Conservation (phyloP, 2,113 vertebrate genomes). For the Pelvicachromis taeniatus region DNA sequence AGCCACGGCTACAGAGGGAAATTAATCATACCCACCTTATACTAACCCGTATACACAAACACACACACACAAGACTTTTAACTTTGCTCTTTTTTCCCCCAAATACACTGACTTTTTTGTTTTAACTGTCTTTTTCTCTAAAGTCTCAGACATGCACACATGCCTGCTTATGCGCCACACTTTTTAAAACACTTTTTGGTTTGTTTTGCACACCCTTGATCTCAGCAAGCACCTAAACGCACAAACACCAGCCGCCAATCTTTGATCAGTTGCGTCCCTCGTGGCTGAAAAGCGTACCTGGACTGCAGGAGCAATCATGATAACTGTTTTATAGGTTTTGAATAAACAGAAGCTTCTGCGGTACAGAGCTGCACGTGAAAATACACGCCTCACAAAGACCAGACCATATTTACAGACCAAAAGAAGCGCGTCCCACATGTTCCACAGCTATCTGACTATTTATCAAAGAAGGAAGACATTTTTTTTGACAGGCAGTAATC, state of each 20-base stretch:
- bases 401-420: neutral
- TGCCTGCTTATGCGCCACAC: neutral
- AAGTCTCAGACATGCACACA: neutral
- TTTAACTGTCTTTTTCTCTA: neutral
- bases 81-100: neutral
- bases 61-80: neutral
- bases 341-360: neutral
- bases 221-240: neutral
- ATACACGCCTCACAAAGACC: neutral
- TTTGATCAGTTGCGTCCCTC: neutral
- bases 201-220: neutral
- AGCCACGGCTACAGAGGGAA: conserved; percentile 57
- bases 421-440: neutral
- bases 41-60: conserved; percentile 9
- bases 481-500: neutral
- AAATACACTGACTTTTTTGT: neutral
- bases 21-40: conserved; percentile 72
- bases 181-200: neutral
- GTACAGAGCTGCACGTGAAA: neutral
- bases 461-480: neutral
- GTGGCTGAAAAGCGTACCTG: neutral
- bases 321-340: neutral
- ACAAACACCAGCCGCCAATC: neutral
- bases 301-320: neutral
- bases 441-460: neutral